Evolutionary conservation across 2,888 invertebrate species (phyloP).

Genomic region (Metallyticus violacea): DNA sequence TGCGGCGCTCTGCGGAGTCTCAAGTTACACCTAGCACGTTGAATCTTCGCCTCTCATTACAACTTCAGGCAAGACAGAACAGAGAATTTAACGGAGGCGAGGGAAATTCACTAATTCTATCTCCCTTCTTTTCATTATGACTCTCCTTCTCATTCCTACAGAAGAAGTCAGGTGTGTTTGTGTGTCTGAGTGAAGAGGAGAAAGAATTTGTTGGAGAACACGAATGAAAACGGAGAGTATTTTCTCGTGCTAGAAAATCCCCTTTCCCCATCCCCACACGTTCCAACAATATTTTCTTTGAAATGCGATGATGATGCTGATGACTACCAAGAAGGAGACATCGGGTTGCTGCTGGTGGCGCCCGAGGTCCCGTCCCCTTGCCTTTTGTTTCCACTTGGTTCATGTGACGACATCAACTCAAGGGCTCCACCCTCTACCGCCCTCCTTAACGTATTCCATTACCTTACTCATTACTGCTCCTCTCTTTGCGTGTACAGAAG

Average conservation of each 20-base stretch:
- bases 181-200: background rate
- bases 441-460: background rate
- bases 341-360: background rate
- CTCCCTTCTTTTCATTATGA: background rate
- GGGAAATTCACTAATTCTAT: background rate
- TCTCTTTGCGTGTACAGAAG: no score
- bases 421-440: background rate
- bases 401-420: background rate
- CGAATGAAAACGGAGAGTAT: background rate
- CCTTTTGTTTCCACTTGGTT: background rate
- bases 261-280: conserved; percentile 15
- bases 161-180: background rate
- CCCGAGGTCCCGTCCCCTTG: no score
- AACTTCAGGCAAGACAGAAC: background rate
- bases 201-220: background rate
- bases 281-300: conserved; percentile 31
- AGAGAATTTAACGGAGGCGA: background rate
- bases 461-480: no score
- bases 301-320: conserved; percentile 23
- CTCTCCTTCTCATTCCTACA: background rate
- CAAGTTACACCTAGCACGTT: background rate
- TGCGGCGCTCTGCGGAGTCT: background rate
- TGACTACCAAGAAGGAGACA: background rate
- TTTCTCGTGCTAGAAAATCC: background rate
- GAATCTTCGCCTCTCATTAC: background rate